Conservation (phyloP, 2,888 invertebrate species). For the Dryomyza anilis region DNA sequence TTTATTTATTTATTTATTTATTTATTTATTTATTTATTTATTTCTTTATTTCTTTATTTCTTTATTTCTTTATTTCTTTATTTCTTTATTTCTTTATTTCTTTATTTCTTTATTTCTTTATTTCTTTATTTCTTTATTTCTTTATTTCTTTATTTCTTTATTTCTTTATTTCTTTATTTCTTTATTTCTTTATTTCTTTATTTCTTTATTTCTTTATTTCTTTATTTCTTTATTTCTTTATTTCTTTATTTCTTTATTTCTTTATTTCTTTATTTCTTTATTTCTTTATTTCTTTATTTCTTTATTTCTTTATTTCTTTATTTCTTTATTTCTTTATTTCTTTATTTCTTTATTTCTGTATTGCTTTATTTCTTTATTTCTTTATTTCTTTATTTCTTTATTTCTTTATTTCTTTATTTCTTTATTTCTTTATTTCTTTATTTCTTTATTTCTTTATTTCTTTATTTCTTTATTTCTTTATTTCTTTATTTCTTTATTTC, state of each 20-base stretch:
- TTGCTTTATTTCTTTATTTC: background rate
- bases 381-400: too few species aligned
- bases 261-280: background rate
- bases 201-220: background rate
- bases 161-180: background rate
- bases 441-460: background rate
- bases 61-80: conserved; percentile 19
- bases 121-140: background rate
- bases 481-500: background rate
- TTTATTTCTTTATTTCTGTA: background rate
- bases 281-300: background rate
- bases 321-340: background rate
- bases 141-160: background rate
- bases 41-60: conserved; percentile 7
- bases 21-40: too few species aligned
- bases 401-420: too few species aligned
- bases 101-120: conserved; percentile 8
- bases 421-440: background rate
- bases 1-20: too few species aligned
- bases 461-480: background rate
- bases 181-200: background rate
- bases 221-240: background rate
- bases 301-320: conserved; percentile 2
- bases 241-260: background rate
- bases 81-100: conserved; percentile 25